A percentile compares a stretch with the other conserved stretches of the same genome.
These are phyloP conservation scores for Oryctolagus cuniculus DNA, from an alignment of 2,113 vertebrate genomes.

Conservation along the genomic window mOryCun1.1 NC_091433.1:170087001-170087500, in stretches of 20 bases:
- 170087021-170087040: not conserved
- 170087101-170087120: not conserved
- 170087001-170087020: not conserved
- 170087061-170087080: not conserved
- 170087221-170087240: not conserved
- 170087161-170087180: fast-evolving
- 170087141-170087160: too few relatives aligned
- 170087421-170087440: not conserved
- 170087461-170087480: not conserved
- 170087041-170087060: not conserved
- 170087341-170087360: not conserved
- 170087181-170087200: not conserved
- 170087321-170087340: not conserved
- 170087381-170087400: not conserved
- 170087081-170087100: not conserved
- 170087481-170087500: not conserved
- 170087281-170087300: not conserved
- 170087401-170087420: not conserved
- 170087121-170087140: not conserved
- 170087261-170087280: not conserved
- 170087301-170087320: fast-evolving
- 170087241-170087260: not conserved
- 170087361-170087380: not conserved
- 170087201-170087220: not conserved
- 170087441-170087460: not conserved